Percentiles rank a stretch among this genome's conserved stretches.
Evolutionary conservation across 2,113 vertebrate genomes (phyloP).

Genomic region (Upupa epops): DNA sequence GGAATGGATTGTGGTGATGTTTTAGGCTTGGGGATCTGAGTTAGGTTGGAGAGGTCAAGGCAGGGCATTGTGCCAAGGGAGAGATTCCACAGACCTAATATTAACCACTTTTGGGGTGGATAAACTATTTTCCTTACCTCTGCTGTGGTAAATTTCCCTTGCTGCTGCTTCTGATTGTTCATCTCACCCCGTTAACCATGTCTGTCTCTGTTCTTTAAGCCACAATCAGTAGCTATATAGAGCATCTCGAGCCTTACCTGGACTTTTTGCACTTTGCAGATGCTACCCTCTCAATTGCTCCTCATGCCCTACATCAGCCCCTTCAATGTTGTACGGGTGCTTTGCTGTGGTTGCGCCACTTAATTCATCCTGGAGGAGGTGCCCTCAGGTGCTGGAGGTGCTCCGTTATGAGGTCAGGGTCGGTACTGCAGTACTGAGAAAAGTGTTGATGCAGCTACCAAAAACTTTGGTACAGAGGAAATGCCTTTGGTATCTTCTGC

Average conservation of each 20-base stretch:
- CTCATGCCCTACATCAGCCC: background rate
- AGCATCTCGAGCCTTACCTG: background rate
- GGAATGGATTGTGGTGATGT: background rate
- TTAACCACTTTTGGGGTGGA: background rate
- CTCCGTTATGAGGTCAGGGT: too few species aligned
- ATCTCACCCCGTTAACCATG: background rate
- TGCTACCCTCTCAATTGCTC: background rate
- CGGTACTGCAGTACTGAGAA: too few species aligned
- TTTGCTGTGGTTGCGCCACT: background rate
- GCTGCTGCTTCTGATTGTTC: background rate
- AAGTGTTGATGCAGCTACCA: too few species aligned
- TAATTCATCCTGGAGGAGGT: background rate
- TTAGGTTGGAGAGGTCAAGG: background rate
- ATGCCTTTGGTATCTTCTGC: too few species aligned
- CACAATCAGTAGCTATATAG: rapidly evolving
- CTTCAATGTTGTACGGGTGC: background rate
- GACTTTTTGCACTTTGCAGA: background rate
- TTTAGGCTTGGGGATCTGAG: background rate
- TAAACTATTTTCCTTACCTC: background rate
- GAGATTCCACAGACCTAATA: background rate
- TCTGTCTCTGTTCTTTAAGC: background rate
- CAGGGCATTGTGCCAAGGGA: background rate
- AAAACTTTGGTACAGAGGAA: too few species aligned
- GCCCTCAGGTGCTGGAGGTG: too few species aligned
- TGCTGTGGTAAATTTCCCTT: background rate